These are phyloP conservation scores for Boloria selene DNA, from an alignment of 2,888 invertebrate species.

Conservation along the genomic window DNA sequence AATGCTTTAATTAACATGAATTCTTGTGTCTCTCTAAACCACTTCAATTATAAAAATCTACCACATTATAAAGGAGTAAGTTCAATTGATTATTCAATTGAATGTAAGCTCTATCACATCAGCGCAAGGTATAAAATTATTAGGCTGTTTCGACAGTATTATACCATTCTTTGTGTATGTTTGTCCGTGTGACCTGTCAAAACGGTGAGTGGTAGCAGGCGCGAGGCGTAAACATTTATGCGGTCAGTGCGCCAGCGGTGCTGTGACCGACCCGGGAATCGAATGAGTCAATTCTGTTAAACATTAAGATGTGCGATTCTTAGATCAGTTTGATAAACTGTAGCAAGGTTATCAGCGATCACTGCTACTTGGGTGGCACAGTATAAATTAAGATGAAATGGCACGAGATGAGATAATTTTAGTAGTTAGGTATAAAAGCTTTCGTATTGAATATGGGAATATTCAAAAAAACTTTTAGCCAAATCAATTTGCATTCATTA, in stretches of 20 bases:
- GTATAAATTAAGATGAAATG: not conserved
- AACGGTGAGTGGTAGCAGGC: conserved; percentile 76
- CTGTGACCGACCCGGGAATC: conserved; percentile 38
- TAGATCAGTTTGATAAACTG: conserved; percentile 20
- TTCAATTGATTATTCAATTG: not conserved
- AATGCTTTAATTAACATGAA: conserved; percentile 3
- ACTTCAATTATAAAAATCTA: not conserved
- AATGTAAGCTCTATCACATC: conserved; percentile 29
- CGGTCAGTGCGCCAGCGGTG: conserved; percentile 43
- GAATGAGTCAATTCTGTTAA: conserved; percentile 39
- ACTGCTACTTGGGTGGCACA: conserved; percentile 9
- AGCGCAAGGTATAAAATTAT: conserved; percentile 36
- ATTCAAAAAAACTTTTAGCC: too few relatives aligned
- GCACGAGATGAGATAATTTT: not conserved
- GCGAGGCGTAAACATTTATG: conserved; percentile 68
- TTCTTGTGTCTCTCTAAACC: not conserved
- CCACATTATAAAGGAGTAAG: conserved; percentile 10
- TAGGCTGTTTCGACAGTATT: conserved; percentile 16
- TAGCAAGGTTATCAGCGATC: conserved; percentile 15
- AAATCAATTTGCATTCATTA: too few relatives aligned
- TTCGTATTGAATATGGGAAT: not conserved
- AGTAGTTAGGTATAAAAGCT: not conserved
- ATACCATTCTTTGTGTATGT: conserved; percentile 34
- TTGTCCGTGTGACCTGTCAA: conserved; percentile 65
- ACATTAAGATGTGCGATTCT: conserved; percentile 13